Conservation (phyloP, 2,113 vertebrate genomes). For the Ascaphus truei region DNA sequence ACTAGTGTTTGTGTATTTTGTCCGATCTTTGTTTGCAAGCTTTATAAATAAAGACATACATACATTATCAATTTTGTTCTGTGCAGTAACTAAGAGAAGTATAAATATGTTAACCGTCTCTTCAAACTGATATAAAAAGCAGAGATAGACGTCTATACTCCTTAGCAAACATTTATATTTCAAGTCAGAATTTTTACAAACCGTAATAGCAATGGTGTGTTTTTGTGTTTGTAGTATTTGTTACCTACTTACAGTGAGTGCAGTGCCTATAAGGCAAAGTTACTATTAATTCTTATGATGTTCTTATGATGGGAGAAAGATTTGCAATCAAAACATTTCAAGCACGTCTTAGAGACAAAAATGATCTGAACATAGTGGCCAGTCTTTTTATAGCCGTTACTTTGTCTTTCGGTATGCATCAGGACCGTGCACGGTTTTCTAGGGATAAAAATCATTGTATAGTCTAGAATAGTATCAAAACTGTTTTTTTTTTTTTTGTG, state of each 20-base stretch:
- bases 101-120: no score
- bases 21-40: no score
- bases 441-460: background rate
- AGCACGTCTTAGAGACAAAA: background rate
- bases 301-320: background rate
- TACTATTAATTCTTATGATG: background rate
- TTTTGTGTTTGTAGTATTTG: background rate
- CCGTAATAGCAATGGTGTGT: no score
- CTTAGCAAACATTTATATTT: no score
- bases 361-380: slow-evolving; percentile 14
- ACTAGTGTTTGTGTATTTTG: no score
- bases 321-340: slow-evolving; percentile 11
- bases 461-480: background rate
- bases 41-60: no score
- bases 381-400: background rate
- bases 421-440: background rate
- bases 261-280: background rate
- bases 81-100: no score
- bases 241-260: background rate
- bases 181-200: no score
- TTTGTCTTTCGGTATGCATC: background rate
- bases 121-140: no score
- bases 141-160: no score
- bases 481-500: no score
- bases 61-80: no score